Evolutionary conservation across 64 coral and sea anemone species (phyloP).

Genomic region (Anthopleura sola): DNA sequence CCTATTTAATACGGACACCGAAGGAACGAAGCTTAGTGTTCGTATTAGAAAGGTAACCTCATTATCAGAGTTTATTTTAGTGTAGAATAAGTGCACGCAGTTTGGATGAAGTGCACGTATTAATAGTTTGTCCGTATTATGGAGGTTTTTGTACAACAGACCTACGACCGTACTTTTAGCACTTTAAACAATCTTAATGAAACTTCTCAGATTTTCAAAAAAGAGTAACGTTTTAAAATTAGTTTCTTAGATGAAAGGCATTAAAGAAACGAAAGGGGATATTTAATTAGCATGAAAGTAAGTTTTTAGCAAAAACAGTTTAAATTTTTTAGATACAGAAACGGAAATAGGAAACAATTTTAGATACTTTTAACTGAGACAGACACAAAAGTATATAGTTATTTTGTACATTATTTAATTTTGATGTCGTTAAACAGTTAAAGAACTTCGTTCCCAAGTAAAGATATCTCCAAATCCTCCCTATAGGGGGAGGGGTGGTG

Average conservation of each 20-base stretch:
- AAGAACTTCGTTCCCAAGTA: too few relatives aligned
- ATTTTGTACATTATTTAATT: neutral
- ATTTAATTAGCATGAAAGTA: neutral
- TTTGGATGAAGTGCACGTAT: too few relatives aligned
- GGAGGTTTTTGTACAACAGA: too few relatives aligned
- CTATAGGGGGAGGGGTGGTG: neutral
- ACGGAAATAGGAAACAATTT: neutral
- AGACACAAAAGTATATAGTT: neutral
- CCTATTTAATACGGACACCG: too few relatives aligned
- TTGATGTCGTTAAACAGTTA: neutral
- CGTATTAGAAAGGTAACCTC: too few relatives aligned
- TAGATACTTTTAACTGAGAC: neutral
- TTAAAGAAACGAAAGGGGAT: neutral
- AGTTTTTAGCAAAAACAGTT: neutral
- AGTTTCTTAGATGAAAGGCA: too few relatives aligned
- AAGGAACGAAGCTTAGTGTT: too few relatives aligned
- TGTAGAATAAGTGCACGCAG: too few relatives aligned
- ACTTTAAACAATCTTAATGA: neutral
- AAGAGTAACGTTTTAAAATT: neutral
- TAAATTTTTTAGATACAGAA: neutral
- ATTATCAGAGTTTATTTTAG: too few relatives aligned
- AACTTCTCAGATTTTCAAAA: neutral
- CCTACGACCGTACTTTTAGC: neutral
- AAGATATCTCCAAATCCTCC: neutral
- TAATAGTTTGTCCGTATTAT: too few relatives aligned